These are phyloP conservation scores for Styela clava DNA, from an alignment of 23 tunicate genomes.

Conservation along the genomic window DNA sequence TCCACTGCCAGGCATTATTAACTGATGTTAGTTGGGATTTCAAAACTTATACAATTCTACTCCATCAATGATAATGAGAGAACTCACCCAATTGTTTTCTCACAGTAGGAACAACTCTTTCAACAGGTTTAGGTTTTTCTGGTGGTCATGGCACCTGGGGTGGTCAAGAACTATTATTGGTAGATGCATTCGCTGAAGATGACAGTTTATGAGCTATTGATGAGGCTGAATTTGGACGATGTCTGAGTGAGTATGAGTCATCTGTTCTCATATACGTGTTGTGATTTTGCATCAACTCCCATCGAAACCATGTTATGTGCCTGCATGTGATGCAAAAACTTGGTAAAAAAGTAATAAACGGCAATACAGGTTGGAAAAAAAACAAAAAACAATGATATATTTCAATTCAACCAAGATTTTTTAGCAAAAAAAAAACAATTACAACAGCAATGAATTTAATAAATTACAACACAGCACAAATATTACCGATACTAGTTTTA, in stretches of 20 bases:
- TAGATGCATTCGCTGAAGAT: conserved; percentile 15
- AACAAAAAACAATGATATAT: background rate
- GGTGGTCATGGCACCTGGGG: conserved; percentile 75
- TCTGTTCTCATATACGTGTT: background rate
- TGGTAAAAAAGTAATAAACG: background rate
- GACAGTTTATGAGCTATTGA: conserved; percentile 8
- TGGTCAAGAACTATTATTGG: conserved; percentile 32
- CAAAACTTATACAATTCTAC: background rate
- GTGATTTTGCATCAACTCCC: background rate
- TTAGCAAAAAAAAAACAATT: too few species aligned
- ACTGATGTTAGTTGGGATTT: background rate
- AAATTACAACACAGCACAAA: background rate
- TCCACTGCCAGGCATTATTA: too few species aligned
- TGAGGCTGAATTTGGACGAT: conserved; percentile 24
- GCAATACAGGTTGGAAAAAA: too few species aligned
- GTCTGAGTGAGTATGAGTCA: conserved; percentile 2
- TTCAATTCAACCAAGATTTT: too few species aligned
- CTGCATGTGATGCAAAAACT: background rate
- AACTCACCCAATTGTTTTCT: conserved; percentile 24
- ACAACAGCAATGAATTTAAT: too few species aligned
- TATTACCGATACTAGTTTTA: background rate
- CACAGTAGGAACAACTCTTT: background rate
- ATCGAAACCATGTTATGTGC: conserved; percentile 35
- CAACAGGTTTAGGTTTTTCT: conserved; percentile 13
- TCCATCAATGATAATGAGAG: too few species aligned